Evolutionary conservation across 2,888 invertebrate genomes (phyloP), one percentile per base, ranked within the genome.

Genomic region (Nemotelus nigrinus): DNA sequence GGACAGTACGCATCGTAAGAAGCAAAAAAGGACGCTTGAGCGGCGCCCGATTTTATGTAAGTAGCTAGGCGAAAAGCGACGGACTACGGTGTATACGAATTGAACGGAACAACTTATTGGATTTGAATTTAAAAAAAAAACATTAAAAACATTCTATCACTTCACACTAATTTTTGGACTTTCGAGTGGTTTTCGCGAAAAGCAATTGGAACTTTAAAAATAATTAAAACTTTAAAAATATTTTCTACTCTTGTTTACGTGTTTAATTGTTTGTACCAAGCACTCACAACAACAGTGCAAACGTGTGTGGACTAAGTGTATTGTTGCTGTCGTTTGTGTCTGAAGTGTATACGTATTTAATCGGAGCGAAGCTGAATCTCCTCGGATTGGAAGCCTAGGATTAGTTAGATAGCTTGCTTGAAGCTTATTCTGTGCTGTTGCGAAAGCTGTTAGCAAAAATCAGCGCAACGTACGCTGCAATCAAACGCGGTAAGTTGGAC

Each of bases 171-270:
- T 63, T 63, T 63, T 41, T 6, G 41, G 63, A 63, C n/a, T 63
- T 63, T 7, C 1, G 63, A 63, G 63, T 63, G 63, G 63, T 43
- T 63, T 63, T 63, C 43, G n/a, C 44, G 63, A 43, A 63, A 63
- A 63, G 4, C 4, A 58, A 58, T 25, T 25, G 25, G 25, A 25
- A 25, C 25, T 25, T 25, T 25, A 25, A 50, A 7, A 50, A 50
- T 50, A 50, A 50, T 50, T 7, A 50, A 50, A 50, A 50, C 5
- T 50, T 7, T 50, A 50, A 50, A 50, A 50, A 5, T 50, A 50
- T 7, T 50, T 50, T 50, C 50, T 7, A 50, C 50, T 50, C 8
- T 50, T 50, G 50, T 50, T 8, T 8, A 8, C 5, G 50, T 50
- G 50, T 50, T 50, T 50, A 8, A 7, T 50, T 7, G 6, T 50